These are phyloP conservation scores for Tenualosa thibaudeaui DNA, from an alignment of 2,797 vertebrate species.

Conservation along the genomic window DNA sequence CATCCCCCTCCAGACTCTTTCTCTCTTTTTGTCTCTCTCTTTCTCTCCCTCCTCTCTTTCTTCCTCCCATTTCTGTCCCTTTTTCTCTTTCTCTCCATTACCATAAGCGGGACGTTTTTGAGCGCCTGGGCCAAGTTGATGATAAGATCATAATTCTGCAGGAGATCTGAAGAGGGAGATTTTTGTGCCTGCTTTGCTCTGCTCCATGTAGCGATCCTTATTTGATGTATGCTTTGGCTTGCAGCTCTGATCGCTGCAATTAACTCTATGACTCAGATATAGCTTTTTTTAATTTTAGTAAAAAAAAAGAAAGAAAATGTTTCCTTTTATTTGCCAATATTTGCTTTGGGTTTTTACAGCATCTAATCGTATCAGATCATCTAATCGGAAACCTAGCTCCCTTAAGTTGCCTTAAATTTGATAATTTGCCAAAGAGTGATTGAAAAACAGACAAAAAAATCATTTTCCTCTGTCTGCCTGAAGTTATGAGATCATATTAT, in stretches of 20 bases:
- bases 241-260: not conserved
- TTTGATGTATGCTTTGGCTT: constrained; percentile 7
- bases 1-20: not conserved
- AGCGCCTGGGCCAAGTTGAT: not conserved
- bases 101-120: not conserved
- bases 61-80: not conserved
- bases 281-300: not conserved
- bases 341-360: constrained; percentile 1
- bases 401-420: constrained; percentile 18
- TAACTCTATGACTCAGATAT: not conserved
- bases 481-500: not conserved
- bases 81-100: not conserved
- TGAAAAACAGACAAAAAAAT: not conserved
- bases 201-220: not conserved
- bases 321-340: constrained; percentile 12
- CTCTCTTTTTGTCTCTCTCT: not conserved
- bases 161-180: not conserved
- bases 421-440: constrained; percentile 2
- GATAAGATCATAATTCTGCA: not conserved
- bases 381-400: not conserved
- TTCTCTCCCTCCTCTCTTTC: not conserved
- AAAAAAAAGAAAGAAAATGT: not conserved
- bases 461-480: not conserved
- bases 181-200: not conserved
- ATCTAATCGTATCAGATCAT: constrained; percentile 11